A percentile compares a stretch with the other conserved stretches of the same genome.
phyloP scores from a whole-genome alignment of 2,888 invertebrate genomes.

The Lasioglossum malachurum region DNA sequence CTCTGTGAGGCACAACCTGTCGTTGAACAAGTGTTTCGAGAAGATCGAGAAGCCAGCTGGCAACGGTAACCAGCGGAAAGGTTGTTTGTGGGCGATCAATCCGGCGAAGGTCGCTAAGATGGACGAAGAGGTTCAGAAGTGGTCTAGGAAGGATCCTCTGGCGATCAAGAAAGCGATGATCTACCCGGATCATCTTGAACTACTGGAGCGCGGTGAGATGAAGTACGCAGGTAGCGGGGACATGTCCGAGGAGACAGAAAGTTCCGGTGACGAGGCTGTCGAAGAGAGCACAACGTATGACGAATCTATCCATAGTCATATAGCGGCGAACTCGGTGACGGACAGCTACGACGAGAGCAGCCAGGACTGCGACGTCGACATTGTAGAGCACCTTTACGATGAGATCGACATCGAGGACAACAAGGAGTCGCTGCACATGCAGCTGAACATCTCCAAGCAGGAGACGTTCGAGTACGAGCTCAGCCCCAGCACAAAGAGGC shows the following conservation, averaged over 20 bases:
- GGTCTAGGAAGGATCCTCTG: slow-evolving; percentile 97
- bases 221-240: slow-evolving; percentile 90
- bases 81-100: slow-evolving; percentile 98
- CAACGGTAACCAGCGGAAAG: slow-evolving; percentile 93
- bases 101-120: slow-evolving; percentile 97
- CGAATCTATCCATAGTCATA: slow-evolving; percentile 82
- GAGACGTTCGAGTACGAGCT: slow-evolving; percentile 78
- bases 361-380: slow-evolving; percentile 84
- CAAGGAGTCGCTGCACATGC: slow-evolving; percentile 87
- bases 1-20: slow-evolving; percentile 98
- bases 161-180: slow-evolving; percentile 98
- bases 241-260: slow-evolving; percentile 89
- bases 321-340: slow-evolving; percentile 84
- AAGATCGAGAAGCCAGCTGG: slow-evolving; percentile 98
- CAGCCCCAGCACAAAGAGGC: slow-evolving; percentile 79
- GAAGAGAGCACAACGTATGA: slow-evolving; percentile 82
- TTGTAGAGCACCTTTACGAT: slow-evolving; percentile 90
- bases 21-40: slow-evolving; percentile 99
- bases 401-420: slow-evolving; percentile 90
- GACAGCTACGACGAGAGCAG: slow-evolving; percentile 83
- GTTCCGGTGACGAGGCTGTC: slow-evolving; percentile 86
- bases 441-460: slow-evolving; percentile 84
- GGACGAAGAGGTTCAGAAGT: slow-evolving; percentile 99
- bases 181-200: slow-evolving; percentile 94
- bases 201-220: slow-evolving; percentile 94